Base-by-base conservation (phyloP, 2,888 invertebrate genomes). In the Drosophila putrida region DNA sequence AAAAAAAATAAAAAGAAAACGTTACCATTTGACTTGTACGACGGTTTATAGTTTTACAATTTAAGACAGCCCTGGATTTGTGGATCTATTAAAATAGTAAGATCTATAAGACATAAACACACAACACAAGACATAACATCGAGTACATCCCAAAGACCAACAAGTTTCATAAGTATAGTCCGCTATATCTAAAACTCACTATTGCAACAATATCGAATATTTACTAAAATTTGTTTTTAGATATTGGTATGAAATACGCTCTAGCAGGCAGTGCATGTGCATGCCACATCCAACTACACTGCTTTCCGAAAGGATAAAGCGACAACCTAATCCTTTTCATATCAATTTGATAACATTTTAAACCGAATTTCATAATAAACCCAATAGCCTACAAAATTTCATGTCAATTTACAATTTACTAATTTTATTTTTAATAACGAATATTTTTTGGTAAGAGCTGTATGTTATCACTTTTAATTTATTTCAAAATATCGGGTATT, bases 21-120 rank as follows among this genome's bases (percentile, higher is more conserved):
- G 15, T 20, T 71, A 53, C 35, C 33, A 54, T 44, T 58, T 53
- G 36, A 57, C 51, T 63, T 44, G 41, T 27, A 9, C 27, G 36
- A 20, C 46, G 44, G 15, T 46, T 53, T 53, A 28, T 53, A 44
- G 54, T 33, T 50, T 9, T 50, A 49, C 49, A 31, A 41, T 28
- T 8, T 53, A 36, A 36, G 36, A 35, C 33, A 44, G 33, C 10
- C 49, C 55, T 44, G 38, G 38, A 50, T 39, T 62, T 70, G n/a
- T 57, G 28, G 13, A 55, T 33, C 41, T 43, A 25, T 54, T 33
- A 20, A 25, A 41, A 41, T 33, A 55, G 33, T 25, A 10, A 10
- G 53, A 63, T n/a, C 35, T n/a, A 44, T 61, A 38, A 11, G 41
- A 35, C 15, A 27, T 15, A 47, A 35, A 9, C 20, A 43, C 31